These are phyloP conservation scores for Bovichtus diacanthus DNA, from an alignment of 2,797 vertebrate species.

Conservation along the genomic window DNA sequence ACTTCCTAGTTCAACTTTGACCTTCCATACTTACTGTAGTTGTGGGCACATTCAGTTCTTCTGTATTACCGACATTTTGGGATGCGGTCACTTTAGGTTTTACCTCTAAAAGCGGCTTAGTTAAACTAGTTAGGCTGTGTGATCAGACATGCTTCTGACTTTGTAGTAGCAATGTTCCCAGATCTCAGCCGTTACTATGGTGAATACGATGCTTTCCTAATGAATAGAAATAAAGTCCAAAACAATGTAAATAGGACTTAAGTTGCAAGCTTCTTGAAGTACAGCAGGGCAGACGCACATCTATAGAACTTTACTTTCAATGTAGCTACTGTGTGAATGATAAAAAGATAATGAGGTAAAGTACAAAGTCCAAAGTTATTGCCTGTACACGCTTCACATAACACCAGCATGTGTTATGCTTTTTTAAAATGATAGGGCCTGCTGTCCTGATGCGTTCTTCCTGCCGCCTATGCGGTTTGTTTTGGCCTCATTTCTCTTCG, in stretches of 20 bases:
- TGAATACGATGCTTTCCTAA: background rate
- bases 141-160: background rate
- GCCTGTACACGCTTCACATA: background rate
- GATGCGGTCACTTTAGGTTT: background rate
- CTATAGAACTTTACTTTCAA: background rate
- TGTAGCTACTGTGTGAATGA: background rate
- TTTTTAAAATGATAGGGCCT: background rate
- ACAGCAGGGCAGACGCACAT: background rate
- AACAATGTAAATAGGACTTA: background rate
- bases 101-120: background rate
- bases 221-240: background rate
- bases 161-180: background rate
- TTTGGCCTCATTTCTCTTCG: slow-evolving; percentile 40
- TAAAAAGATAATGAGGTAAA: slow-evolving; percentile 14
- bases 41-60: background rate
- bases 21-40: background rate
- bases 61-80: background rate
- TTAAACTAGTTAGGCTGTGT: background rate
- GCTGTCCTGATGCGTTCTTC: background rate
- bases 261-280: background rate
- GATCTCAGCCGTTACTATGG: background rate
- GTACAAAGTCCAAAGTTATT: background rate
- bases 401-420: background rate
- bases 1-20: background rate
- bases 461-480: slow-evolving; percentile 4